A percentile compares a stretch with the other conserved stretches of the same genome.
phyloP scores from a whole-genome alignment of 2,888 invertebrate species.

The Augochlorella aurata region DNA sequence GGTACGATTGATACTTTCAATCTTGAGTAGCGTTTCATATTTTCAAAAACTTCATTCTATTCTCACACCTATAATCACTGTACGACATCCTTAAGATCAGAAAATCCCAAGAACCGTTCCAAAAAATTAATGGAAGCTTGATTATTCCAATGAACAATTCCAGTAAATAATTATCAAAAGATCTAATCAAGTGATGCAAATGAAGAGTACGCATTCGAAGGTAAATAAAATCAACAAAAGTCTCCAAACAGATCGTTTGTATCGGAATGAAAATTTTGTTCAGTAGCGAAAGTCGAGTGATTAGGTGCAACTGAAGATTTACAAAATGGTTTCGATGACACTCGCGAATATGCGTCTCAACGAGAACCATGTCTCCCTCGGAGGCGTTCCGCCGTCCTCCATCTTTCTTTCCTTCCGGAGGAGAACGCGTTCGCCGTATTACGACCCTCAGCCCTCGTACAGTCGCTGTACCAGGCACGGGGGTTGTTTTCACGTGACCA shows the following conservation, averaged over 20 bases:
- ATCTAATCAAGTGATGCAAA: not conserved
- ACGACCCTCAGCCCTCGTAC: constrained; percentile 37
- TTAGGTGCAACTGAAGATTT: not conserved
- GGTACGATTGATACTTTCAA: not conserved
- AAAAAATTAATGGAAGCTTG: not conserved
- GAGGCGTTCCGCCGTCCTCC: constrained; percentile 67
- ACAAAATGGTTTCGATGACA: not conserved
- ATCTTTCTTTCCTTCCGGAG: constrained; percentile 63
- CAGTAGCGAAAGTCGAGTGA: not conserved
- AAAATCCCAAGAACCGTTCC: not conserved
- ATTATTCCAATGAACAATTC: not conserved
- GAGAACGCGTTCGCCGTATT: constrained; percentile 57
- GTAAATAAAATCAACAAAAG: not conserved
- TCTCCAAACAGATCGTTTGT: not conserved
- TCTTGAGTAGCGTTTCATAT: not conserved
- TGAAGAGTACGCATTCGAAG: not conserved
- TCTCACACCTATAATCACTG: too few species aligned
- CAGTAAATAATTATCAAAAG: not conserved
- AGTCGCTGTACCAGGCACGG: constrained; percentile 25
- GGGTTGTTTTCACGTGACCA: constrained; percentile 65
- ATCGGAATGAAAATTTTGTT: not conserved
- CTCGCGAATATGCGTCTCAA: not conserved
- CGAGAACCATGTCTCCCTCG: constrained; percentile 50
- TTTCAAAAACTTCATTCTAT: too few species aligned
- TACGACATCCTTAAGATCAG: too few species aligned